Base-by-base conservation (phyloP, 1,140 invertebrate genomes). In the Branchinecta lindahli region DNA sequence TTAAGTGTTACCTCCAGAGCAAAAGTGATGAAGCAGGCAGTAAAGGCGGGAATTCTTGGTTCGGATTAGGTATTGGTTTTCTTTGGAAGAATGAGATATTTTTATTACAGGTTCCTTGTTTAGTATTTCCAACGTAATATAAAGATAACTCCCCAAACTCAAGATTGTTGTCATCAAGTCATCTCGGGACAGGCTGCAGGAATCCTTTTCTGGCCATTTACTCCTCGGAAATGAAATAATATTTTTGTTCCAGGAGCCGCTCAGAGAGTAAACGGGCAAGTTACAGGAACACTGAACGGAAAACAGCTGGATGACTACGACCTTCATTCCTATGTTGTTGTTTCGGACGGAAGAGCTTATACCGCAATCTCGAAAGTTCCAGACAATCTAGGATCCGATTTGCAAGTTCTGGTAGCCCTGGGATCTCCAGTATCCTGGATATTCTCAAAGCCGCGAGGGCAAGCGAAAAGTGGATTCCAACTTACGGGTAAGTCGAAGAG, bases 321-420 rank as follows among this genome's bases (percentile, higher is more conserved):
- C 77, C 81, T 96, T 68, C 94, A 97, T 79, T 89, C 91, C 0
- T 98, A 96, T 77, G 86, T 97, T 0, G 88, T 94, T 5, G 89
- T 91, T 6, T 82, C 84, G 12, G 94, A 97, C 76, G 92, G 91
- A 5, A 82, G 93, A 71, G 87, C 88, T 3, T 98, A 96, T 76
- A 96, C 92, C 0, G 94, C 94, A 8, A 82, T 97, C 18, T 92
- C 91, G 3, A 85, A 87, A 68, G 81, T 94, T 4, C 87, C 87
- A 0, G 78, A 83, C 15, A 79, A 82, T 18, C 81, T 94, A 45
- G 94, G 91, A 0, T 84, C 83, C 18, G 86, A 88, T 74, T 81
- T 95, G 72, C 90, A 94, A 77, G 82, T 90, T 20, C 80, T 95
- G 0, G 85, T 87, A 71, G 84, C 88, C 7, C 77, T 97, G 7